Percentiles rank a stretch among this genome's conserved stretches.
These are phyloP conservation scores for Benthosema pterotum DNA, from an alignment of 2,797 vertebrate species.

Conservation along the genomic window DNA sequence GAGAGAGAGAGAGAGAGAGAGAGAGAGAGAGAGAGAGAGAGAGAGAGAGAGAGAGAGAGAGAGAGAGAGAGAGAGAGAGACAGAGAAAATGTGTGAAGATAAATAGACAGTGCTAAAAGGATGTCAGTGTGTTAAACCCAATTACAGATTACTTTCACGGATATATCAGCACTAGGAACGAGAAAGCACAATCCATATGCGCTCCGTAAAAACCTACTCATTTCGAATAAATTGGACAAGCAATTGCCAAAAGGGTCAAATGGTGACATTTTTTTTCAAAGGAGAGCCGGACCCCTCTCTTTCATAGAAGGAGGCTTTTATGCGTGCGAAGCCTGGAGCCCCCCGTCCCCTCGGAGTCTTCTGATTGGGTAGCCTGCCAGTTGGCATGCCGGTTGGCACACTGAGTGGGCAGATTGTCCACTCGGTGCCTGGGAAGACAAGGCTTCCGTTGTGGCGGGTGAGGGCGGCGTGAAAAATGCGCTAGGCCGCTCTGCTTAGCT, in stretches of 20 bases:
- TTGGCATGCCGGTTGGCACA: conserved; percentile 67
- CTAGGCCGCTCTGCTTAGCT: conserved; percentile 58
- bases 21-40: conserved; percentile 18
- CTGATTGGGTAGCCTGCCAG: conserved; percentile 70
- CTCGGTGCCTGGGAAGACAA: conserved; percentile 69
- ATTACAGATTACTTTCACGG: not conserved
- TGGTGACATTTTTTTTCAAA: conserved; percentile 33
- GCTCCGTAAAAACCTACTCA: conserved; percentile 2
- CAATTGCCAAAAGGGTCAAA: conserved; percentile 20
- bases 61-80: not conserved
- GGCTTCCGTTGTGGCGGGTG: conserved; percentile 74
- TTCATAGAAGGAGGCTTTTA: not conserved
- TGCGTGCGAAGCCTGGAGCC: conserved; percentile 45
- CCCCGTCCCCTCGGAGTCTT: conserved; percentile 54
- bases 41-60: not conserved
- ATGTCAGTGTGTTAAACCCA: not conserved
- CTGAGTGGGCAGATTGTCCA: conserved; percentile 72
- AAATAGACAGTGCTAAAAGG: no score
- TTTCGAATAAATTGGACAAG: conserved; percentile 19
- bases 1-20: conserved; percentile 17
- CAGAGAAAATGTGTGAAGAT: not conserved
- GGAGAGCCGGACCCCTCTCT: not conserved
- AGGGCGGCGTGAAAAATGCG: conserved; percentile 76
- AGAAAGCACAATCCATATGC: not conserved
- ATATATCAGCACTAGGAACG: not conserved